These are phyloP conservation scores for Anorthoa munda DNA, from an alignment of 2,888 invertebrate genomes.

Conservation along the genomic window DNA sequence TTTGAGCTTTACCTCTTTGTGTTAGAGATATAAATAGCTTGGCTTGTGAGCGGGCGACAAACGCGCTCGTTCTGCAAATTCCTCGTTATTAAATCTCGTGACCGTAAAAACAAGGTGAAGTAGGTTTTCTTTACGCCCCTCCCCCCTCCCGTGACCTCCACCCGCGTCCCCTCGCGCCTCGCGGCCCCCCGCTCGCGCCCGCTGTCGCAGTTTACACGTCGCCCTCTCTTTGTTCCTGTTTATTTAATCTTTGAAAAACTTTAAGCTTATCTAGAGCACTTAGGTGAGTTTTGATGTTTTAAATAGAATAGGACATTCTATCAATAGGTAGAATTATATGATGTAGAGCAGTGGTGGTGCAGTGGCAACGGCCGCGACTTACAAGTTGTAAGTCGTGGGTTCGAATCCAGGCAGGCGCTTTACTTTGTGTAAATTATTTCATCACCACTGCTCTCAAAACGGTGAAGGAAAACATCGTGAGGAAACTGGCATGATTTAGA, in stretches of 20 bases:
- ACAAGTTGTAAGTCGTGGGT: too few species aligned
- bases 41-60: constrained; percentile 50
- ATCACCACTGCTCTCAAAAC: too few species aligned
- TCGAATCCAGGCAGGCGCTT: too few species aligned
- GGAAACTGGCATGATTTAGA: too few species aligned
- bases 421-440: too few species aligned
- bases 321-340: too few species aligned
- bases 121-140: constrained; percentile 60
- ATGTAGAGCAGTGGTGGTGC: too few species aligned
- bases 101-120: constrained; percentile 70
- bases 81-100: constrained; percentile 69
- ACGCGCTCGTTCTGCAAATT: constrained; percentile 63
- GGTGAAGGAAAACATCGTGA: too few species aligned
- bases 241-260: constrained; percentile 31
- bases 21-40: constrained; percentile 45
- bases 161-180: neutral
- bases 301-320: neutral
- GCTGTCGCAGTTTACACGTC: constrained; percentile 38
- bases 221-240: constrained; percentile 31
- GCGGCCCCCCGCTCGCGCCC: constrained; percentile 2
- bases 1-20: constrained; percentile 23
- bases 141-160: neutral
- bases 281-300: neutral
- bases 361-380: too few species aligned
- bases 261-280: neutral